A percentile compares a stretch with the other conserved stretches of the same genome.
These are phyloP conservation scores for Lipophrys pholis DNA, from an alignment of 2,113 vertebrate genomes.

Conservation along the genomic window DNA sequence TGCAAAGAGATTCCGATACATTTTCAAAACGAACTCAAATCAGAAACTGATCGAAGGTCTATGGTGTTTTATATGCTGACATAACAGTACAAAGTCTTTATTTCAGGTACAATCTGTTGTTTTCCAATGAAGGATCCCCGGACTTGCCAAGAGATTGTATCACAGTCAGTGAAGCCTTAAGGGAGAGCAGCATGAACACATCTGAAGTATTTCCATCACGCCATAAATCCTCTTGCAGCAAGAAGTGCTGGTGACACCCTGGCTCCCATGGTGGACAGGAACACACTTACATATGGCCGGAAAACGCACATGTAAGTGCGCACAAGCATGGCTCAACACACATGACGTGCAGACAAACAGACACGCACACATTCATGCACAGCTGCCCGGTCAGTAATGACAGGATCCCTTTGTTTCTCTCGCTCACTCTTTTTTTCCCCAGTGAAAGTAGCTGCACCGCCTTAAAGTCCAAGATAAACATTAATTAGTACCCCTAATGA, in stretches of 20 bases:
- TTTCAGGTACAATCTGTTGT: too few species aligned
- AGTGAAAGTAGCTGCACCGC: background rate
- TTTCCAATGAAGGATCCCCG: constrained; percentile 23
- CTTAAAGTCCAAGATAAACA: constrained; percentile 14
- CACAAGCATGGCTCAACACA: background rate
- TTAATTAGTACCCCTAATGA: background rate
- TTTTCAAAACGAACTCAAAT: background rate
- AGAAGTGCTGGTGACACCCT: constrained; percentile 24
- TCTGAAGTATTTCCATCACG: constrained; percentile 55
- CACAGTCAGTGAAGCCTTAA: constrained; percentile 36
- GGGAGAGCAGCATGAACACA: constrained; percentile 34
- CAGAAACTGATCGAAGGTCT: background rate
- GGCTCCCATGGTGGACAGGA: background rate
- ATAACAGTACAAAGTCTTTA: background rate
- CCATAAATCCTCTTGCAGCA: constrained; percentile 28
- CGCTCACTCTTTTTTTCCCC: background rate
- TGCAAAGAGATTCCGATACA: background rate
- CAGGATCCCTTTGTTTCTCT: constrained; percentile 13
- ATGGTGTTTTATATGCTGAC: background rate
- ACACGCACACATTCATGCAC: background rate
- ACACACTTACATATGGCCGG: background rate
- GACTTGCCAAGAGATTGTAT: constrained; percentile 58
- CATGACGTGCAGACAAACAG: background rate
- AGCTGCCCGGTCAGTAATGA: constrained; percentile 2
- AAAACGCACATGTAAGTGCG: background rate